A percentile compares a stretch with the other conserved stretches of the same genome.
These are phyloP conservation scores for Empidonax traillii DNA, from an alignment of 2,113 vertebrate genomes.

Conservation along the genomic window DNA sequence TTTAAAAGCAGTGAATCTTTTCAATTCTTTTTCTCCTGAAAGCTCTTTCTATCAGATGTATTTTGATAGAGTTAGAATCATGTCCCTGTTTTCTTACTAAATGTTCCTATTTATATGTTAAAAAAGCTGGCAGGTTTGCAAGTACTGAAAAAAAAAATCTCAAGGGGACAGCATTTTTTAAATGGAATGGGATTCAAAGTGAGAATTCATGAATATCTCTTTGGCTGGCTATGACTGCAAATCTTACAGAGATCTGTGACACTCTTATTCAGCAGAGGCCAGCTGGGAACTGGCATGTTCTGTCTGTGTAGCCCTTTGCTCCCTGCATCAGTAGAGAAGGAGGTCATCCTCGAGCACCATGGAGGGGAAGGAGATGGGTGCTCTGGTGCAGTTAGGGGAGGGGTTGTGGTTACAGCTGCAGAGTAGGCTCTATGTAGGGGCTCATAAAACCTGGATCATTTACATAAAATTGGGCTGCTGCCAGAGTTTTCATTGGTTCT, in stretches of 20 bases:
- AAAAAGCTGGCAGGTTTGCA: slow-evolving; percentile 56
- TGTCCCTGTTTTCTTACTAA: slow-evolving; percentile 55
- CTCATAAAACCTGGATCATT: background rate
- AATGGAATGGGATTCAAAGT: slow-evolving; percentile 49
- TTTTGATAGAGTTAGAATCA: slow-evolving; percentile 46
- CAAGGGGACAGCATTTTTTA: slow-evolving; percentile 49
- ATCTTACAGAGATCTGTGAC: slow-evolving; percentile 25
- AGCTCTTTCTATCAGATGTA: slow-evolving; percentile 47
- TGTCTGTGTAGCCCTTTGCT: background rate
- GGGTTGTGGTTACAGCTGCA: background rate
- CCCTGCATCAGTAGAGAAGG: background rate
- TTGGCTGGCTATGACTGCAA: background rate
- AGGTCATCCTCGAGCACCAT: fast-evolving
- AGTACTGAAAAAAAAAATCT: slow-evolving; percentile 42
- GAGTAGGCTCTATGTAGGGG: background rate
- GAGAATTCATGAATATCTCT: slow-evolving; percentile 54
- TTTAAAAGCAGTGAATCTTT: slow-evolving; percentile 51
- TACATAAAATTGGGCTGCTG: background rate
- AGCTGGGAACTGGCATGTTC: background rate
- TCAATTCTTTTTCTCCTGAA: slow-evolving; percentile 44
- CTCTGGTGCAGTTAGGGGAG: background rate
- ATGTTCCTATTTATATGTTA: slow-evolving; percentile 60
- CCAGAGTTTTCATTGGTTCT: background rate
- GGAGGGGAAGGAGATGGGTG: background rate
- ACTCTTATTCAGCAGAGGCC: background rate